Percentiles rank a stretch among this genome's conserved stretches.
Evolutionary conservation across 2,888 invertebrate genomes (phyloP).

Genomic region (Ochropacha duplaris): DNA sequence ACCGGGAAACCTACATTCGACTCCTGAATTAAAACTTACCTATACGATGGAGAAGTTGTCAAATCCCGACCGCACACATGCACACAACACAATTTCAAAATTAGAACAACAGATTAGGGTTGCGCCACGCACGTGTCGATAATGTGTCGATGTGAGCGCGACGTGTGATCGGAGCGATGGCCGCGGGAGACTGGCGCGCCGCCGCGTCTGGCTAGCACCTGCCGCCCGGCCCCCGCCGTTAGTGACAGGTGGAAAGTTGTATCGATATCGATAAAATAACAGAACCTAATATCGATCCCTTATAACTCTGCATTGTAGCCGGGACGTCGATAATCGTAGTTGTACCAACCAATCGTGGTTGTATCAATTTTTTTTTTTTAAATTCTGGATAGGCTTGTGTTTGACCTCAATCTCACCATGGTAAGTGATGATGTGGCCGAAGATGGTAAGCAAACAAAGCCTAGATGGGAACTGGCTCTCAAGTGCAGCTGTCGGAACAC

Average conservation of each 20-base stretch:
- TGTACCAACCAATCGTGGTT: background rate
- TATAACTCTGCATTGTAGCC: background rate
- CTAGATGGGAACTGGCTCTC: too few species aligned
- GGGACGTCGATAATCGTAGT: background rate
- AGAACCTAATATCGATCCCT: background rate
- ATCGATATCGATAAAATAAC: constrained; percentile 73
- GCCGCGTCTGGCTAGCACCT: constrained; percentile 75
- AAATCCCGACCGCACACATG: constrained; percentile 54
- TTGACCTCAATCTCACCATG: too few species aligned
- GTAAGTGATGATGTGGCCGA: too few species aligned
- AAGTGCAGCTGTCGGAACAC: too few species aligned
- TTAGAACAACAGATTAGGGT: constrained; percentile 71
- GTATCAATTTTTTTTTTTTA: too few species aligned
- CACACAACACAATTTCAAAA: constrained; percentile 64
- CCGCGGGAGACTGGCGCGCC: constrained; percentile 80
- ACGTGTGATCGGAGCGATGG: constrained; percentile 65
- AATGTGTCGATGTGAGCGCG: constrained; percentile 43
- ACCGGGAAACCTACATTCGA: constrained; percentile 42
- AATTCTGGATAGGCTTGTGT: too few species aligned
- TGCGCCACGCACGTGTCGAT: constrained; percentile 76
- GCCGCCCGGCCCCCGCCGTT: constrained; percentile 71
- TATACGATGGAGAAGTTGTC: constrained; percentile 12
- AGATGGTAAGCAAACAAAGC: too few species aligned
- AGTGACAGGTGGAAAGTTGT: constrained; percentile 61
- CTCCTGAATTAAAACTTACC: constrained; percentile 35